Evolutionary conservation across 2,797 vertebrate genomes (phyloP).

Genomic region (Coregonus suidteri): DNA sequence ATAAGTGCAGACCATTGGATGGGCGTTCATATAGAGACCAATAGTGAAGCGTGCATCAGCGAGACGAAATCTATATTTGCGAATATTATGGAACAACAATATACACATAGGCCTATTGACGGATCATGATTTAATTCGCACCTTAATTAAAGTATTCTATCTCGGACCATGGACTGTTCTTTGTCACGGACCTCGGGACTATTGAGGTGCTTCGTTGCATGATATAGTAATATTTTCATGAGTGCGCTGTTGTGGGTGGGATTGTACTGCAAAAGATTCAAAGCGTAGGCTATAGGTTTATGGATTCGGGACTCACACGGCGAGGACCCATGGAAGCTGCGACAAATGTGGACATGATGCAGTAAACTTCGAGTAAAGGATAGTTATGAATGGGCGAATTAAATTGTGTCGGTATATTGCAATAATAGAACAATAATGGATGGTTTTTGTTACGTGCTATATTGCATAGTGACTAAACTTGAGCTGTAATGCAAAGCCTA

Average conservation of each 20-base stretch:
- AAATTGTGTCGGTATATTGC: background rate
- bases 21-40: background rate
- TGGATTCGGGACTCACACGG: conserved; percentile 22
- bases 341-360: conserved; percentile 45
- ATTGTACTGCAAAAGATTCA: conserved; percentile 11
- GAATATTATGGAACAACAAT: background rate
- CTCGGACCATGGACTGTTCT: conserved; percentile 13
- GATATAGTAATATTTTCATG: conserved; percentile 14
- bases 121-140: conserved; percentile 7
- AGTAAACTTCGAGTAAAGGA: conserved; percentile 3
- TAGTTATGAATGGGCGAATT: background rate
- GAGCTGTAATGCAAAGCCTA: background rate
- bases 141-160: no score
- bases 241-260: conserved; percentile 18
- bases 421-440: background rate
- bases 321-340: conserved; percentile 56
- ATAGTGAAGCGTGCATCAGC: conserved; percentile 5
- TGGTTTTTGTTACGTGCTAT: background rate
- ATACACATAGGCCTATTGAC: background rate
- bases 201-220: conserved; percentile 23
- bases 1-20: conserved; percentile 12
- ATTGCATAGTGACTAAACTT: background rate
- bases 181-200: conserved; percentile 19
- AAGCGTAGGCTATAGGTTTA: background rate
- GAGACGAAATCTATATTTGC: conserved; percentile 12